Conservation (phyloP, 2,113 vertebrate species). For the Phycodurus eques region DNA sequence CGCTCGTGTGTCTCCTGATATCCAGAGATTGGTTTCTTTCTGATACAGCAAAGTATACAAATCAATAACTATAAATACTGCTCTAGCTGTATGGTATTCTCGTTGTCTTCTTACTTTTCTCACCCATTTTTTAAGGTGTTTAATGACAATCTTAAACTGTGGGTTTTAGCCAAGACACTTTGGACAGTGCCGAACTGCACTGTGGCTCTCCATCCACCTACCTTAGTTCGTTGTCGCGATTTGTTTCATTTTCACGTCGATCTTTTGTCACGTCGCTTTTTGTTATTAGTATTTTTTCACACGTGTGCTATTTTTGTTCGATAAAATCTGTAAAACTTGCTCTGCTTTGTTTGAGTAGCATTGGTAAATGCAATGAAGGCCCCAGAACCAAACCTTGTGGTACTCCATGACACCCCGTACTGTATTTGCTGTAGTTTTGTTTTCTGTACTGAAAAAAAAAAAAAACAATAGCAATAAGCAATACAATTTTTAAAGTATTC, state of each 20-base stretch:
- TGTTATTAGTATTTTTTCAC: no score
- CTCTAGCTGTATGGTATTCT: not conserved
- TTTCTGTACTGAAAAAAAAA: not conserved
- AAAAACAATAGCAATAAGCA: not conserved
- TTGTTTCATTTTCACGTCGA: no score
- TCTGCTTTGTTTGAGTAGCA: no score
- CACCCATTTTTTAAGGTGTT: not conserved
- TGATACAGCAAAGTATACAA: not conserved
- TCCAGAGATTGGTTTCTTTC: conserved; percentile 4
- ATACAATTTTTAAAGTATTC: not conserved
- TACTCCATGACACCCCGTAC: not conserved
- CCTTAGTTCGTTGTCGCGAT: no score
- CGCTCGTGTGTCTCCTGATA: not conserved
- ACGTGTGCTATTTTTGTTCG: no score
- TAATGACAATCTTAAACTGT: not conserved
- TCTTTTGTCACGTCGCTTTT: no score
- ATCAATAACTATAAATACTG: not conserved
- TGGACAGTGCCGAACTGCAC: not conserved
- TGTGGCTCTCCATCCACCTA: no score
- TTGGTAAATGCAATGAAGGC: not conserved
- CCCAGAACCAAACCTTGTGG: not conserved
- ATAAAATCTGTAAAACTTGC: no score
- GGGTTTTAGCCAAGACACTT: not conserved
- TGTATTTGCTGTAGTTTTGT: not conserved
- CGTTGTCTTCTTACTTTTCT: no score